A percentile compares a stretch with the other conserved stretches of the same genome.
These are phyloP conservation scores for Suncus etruscus DNA, from an alignment of 2,113 vertebrate species.

Conservation along the genomic window DNA sequence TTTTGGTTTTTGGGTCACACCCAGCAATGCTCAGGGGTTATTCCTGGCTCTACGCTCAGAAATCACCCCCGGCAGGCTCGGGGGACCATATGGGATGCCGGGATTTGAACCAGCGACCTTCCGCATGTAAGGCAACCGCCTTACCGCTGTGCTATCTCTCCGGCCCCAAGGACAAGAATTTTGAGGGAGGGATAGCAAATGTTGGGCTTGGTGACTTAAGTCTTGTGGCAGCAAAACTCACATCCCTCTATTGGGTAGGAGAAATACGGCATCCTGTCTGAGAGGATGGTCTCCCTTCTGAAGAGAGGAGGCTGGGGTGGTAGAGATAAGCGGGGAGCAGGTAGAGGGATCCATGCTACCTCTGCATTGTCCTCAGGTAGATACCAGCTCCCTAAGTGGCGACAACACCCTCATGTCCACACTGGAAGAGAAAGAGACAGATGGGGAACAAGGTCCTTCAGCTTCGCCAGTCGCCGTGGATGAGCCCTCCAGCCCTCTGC, in stretches of 20 bases:
- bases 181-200: not conserved
- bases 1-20: no score
- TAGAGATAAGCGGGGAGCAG: not conserved
- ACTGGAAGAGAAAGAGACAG: slow-evolving; percentile 80
- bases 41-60: no score
- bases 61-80: no score
- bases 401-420: slow-evolving; percentile 82
- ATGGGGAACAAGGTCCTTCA: slow-evolving; percentile 70
- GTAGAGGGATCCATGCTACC: not conserved
- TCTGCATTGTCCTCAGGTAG: slow-evolving; percentile 57
- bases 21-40: no score
- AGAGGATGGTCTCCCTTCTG: not conserved
- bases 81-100: no score
- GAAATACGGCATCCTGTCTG: not conserved
- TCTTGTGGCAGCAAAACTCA: not conserved
- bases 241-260: not conserved
- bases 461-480: slow-evolving; percentile 65
- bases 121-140: no score
- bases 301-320: not conserved
- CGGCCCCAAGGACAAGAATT: slow-evolving; percentile 49
- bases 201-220: not conserved
- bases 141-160: no score
- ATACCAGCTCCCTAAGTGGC: slow-evolving; percentile 74
- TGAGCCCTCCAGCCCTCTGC: slow-evolving; percentile 78
- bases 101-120: no score